A percentile compares a stretch with the other conserved stretches of the same genome.
Evolutionary conservation across 2,888 invertebrate species (phyloP).

Genomic region (Dasysyrphus tricinctus): DNA sequence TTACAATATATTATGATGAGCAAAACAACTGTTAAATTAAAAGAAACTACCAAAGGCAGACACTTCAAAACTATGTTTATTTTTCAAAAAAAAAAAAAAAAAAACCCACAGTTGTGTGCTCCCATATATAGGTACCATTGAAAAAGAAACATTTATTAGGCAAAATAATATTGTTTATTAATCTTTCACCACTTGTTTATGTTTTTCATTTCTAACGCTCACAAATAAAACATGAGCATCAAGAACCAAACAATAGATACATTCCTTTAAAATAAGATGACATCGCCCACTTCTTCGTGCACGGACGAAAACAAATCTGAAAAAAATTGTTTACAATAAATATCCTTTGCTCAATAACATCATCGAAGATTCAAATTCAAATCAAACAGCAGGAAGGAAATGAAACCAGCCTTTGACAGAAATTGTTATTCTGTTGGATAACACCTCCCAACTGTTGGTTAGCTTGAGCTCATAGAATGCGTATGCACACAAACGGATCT

Average conservation of each 20-base stretch:
- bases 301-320: background rate
- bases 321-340: conserved; percentile 49
- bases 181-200: conserved; percentile 63
- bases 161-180: conserved; percentile 59
- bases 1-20: background rate
- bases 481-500: conserved; percentile 24
- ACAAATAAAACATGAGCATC: conserved; percentile 54
- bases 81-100: background rate
- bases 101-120: background rate
- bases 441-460: conserved; percentile 61
- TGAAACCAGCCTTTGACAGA: conserved; percentile 50
- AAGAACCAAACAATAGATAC: conserved; percentile 36
- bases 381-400: conserved; percentile 64
- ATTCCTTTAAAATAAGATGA: conserved; percentile 36
- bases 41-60: background rate
- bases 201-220: conserved; percentile 42
- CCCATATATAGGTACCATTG: background rate
- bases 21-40: background rate
- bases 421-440: conserved; percentile 50
- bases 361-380: conserved; percentile 9
- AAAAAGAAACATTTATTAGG: conserved; percentile 17
- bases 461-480: conserved; percentile 15
- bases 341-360: conserved; percentile 33
- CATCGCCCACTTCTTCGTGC: conserved; percentile 42
- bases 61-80: background rate